Evolutionary conservation across 2,888 invertebrate species (phyloP).

Genomic region (Patella pellucida): DNA sequence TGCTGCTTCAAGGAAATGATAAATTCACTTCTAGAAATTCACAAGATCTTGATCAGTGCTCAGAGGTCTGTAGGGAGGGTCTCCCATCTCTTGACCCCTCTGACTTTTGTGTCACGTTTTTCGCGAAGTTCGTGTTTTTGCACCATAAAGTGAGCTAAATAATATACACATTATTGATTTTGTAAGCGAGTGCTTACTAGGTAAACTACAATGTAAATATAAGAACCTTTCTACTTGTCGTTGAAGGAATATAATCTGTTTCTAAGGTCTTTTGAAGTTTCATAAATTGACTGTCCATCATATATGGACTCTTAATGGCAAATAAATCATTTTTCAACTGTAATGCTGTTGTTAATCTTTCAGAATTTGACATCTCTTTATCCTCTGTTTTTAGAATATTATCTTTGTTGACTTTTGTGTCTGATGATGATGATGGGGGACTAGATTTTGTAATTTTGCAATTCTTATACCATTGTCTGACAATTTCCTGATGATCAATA

Average conservation of each 20-base stretch:
- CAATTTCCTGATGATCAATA: slow-evolving; percentile 22
- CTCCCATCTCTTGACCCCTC: no score
- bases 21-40: slow-evolving; percentile 14
- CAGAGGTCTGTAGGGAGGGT: slow-evolving; percentile 10
- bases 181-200: no score
- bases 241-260: no score
- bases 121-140: no score
- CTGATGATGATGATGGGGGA: not conserved
- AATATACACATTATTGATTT: no score
- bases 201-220: no score
- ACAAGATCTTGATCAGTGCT: slow-evolving; percentile 18
- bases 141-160: no score
- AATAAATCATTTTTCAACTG: slow-evolving; percentile 25
- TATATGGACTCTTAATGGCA: slow-evolving; percentile 35
- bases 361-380: not conserved
- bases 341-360: not conserved
- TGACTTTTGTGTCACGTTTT: no score
- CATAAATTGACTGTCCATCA: slow-evolving; percentile 43
- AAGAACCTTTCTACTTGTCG: no score
- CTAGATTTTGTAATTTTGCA: not conserved
- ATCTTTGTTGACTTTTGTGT: not conserved
- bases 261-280: slow-evolving; percentile 22
- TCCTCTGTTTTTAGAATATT: not conserved
- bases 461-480: slow-evolving; percentile 14
- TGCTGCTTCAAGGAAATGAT: not conserved